phyloP scores from a whole-genome alignment of 2,888 invertebrate species.

The Campoletis raptor region DNA sequence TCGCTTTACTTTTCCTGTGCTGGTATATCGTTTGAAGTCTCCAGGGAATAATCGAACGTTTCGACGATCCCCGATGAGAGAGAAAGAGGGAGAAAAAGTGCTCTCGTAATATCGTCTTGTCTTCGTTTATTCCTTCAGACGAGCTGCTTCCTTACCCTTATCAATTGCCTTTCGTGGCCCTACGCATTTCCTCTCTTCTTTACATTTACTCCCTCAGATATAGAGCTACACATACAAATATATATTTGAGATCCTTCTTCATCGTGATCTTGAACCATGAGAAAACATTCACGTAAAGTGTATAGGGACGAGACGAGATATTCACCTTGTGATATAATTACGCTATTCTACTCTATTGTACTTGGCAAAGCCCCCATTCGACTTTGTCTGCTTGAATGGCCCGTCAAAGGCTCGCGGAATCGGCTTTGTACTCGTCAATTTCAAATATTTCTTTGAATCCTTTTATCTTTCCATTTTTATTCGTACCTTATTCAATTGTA shows the following conservation, averaged over 20 bases:
- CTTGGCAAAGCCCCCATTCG: constrained; percentile 53
- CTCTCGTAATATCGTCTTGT: constrained; percentile 26
- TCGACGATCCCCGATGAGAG: constrained; percentile 63
- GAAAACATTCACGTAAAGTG: constrained; percentile 56
- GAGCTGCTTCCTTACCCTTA: constrained; percentile 3
- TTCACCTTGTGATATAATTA: constrained; percentile 65
- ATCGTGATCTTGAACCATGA: constrained; percentile 41
- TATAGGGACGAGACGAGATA: constrained; percentile 29
- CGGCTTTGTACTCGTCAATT: constrained; percentile 58
- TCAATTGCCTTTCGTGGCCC: constrained; percentile 54
- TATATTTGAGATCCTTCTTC: constrained; percentile 21
- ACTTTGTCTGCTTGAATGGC: constrained; percentile 62
- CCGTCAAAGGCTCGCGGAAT: constrained; percentile 60
- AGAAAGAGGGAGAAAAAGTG: constrained; percentile 20
- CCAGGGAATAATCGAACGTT: constrained; percentile 71
- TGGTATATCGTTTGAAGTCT: constrained; percentile 70
- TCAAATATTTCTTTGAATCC: constrained; percentile 39
- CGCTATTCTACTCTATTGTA: constrained; percentile 51
- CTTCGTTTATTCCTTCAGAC: constrained; percentile 36
- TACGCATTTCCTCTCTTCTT: constrained; percentile 49
- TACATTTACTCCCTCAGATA: constrained; percentile 18
- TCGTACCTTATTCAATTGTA: constrained; percentile 4
- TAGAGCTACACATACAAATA: constrained; percentile 10
- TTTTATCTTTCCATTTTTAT: neutral
- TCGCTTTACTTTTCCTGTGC: constrained; percentile 13